Evolutionary conservation across 2,888 invertebrate genomes (phyloP).

Genomic region (Clunio marinus): DNA sequence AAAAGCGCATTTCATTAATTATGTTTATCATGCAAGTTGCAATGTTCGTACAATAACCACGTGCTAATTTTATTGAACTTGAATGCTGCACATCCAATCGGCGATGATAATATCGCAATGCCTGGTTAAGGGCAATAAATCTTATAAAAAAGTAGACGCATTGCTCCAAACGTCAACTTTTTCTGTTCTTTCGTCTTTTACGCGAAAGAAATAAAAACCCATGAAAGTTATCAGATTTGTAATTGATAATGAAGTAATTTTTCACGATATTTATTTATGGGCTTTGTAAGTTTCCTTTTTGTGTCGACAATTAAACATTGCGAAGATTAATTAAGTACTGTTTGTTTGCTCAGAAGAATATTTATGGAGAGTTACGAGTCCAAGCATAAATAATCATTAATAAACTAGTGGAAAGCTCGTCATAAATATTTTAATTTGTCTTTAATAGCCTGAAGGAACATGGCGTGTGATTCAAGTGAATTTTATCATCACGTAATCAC

Average conservation of each 20-base stretch:
- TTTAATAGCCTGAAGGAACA: too few relatives aligned
- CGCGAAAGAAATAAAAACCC: background rate
- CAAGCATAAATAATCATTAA: too few relatives aligned
- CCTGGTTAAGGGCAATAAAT: background rate
- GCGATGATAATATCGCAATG: background rate
- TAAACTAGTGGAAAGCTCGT: too few relatives aligned
- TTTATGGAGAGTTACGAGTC: too few relatives aligned
- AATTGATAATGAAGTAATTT: slow-evolving; percentile 37
- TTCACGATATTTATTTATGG: slow-evolving; percentile 31
- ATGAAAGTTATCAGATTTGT: slow-evolving; percentile 4
- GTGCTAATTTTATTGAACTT: slow-evolving; percentile 8
- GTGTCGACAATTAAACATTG: background rate
- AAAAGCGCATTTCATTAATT: background rate
- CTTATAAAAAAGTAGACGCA: background rate
- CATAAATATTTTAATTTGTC: too few relatives aligned
- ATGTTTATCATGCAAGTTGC: background rate
- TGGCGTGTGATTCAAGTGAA: too few relatives aligned
- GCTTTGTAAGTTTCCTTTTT: background rate
- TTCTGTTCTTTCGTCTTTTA: too few relatives aligned
- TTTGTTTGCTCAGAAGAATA: too few relatives aligned
- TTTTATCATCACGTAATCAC: too few relatives aligned
- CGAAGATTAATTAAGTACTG: slow-evolving; percentile 23
- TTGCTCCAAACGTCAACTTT: background rate
- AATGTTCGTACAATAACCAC: background rate
- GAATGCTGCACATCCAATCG: background rate